Evolutionary conservation across 2,888 invertebrate species (phyloP), one percentile per base, ranked within the genome.

Genomic region (Drosophila bunnanda): DNA sequence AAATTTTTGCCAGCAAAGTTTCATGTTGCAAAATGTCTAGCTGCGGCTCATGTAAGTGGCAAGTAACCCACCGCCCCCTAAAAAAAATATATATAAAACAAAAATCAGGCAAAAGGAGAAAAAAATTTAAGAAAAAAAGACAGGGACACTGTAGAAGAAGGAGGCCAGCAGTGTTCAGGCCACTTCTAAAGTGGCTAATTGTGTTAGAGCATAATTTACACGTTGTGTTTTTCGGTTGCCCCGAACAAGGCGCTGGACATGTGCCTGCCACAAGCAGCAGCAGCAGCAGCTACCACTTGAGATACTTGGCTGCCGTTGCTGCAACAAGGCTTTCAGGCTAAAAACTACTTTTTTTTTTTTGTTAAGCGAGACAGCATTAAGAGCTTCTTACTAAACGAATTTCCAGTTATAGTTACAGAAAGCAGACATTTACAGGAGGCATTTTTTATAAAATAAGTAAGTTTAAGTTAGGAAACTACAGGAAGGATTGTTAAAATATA

Each of bases 131-230:
- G 12, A 41, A 41, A 43, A 53, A 52, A 48, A 59, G 58, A 69
- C 57, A 56, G 38, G 38, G 60, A 62, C 60, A 50, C 43, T 22
- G 46, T 46, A 34, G 58, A 46, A 61, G 69, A 64, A 71, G 65
- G 70, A 58, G 72, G 72, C 73, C 67, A 68, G 62, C 73, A 59
- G 53, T 61, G 70, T 69, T 52, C 70, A 76, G 79, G 59, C 82
- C 77, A 81, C 84, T 82, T 84, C 82, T 84, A 88, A 88, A 82
- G 87, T 86, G 85, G 85, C 88, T 85, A 88, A 85, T 85, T 85
- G 85, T 85, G 88, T 85, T 85, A 86, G 83, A 82, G 82, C 82
- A 85, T 85, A 85, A 85, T 85, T 88, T 85, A 85, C 83, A 85
- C 88, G 85, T 85, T 88, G 85, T 83, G 83, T 87, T 83, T 83